These are phyloP conservation scores for Australoheros facetus DNA, from an alignment of 2,797 vertebrate genomes.

Conservation along the genomic window DNA sequence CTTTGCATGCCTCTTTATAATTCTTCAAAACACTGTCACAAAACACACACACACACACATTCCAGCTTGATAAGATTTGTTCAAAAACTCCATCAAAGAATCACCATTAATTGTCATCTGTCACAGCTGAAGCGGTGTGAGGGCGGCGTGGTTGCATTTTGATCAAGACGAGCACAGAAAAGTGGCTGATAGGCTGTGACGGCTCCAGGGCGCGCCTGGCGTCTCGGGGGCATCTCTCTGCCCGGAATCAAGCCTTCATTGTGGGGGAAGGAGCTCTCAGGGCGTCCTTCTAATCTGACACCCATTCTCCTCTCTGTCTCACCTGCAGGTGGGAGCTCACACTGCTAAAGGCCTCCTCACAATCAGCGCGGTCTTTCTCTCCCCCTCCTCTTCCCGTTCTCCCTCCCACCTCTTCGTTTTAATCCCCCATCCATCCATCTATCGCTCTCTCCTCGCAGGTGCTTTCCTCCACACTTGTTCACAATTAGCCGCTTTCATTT, in stretches of 20 bases:
- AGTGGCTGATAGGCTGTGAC: conserved; percentile 68
- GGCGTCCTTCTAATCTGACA: conserved; percentile 76
- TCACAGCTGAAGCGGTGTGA: conserved; percentile 58
- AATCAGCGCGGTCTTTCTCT: conserved; percentile 42
- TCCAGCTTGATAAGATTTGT: conserved; percentile 60
- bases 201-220: conserved; percentile 63
- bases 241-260: conserved; percentile 77
- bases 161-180: conserved; percentile 45
- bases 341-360: conserved; percentile 63
- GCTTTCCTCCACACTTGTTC: conserved; percentile 45
- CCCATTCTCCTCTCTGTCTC: conserved; percentile 75
- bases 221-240: conserved; percentile 67
- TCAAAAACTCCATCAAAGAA: conserved; percentile 75
- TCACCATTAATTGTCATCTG: conserved; percentile 75
- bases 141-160: conserved; percentile 44
- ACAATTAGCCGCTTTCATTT: conserved; percentile 63
- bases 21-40: conserved; percentile 73
- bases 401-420: conserved; percentile 33
- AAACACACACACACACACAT: conserved; percentile 36
- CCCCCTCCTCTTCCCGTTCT: neutral
- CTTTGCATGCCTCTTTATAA: conserved; percentile 51
- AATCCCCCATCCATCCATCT: conserved; percentile 62
- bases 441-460: conserved; percentile 57
- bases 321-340: conserved; percentile 78
- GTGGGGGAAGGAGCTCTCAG: conserved; percentile 71